Conservation (phyloP, 1,140 invertebrate genomes). For the Paralvinella palmiformis region DNA sequence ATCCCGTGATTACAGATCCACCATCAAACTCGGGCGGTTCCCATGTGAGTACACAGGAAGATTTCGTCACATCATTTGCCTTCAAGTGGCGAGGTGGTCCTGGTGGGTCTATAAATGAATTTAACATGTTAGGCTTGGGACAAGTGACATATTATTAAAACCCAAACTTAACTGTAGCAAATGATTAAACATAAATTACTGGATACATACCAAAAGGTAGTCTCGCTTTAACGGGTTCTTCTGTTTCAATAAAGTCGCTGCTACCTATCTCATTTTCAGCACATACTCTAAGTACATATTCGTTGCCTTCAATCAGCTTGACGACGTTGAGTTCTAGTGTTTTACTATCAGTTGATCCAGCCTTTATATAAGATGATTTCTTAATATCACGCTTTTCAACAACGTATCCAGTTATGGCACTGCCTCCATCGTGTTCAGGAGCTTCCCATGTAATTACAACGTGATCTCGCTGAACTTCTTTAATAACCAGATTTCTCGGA, state of each 20-base stretch:
- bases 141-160: neutral
- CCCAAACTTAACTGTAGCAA: neutral
- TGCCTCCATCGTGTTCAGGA: slow-evolving; percentile 86
- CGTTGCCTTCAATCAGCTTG: slow-evolving; percentile 80
- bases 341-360: slow-evolving; percentile 28
- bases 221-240: slow-evolving; percentile 81
- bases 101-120: no score
- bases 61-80: slow-evolving; percentile 83
- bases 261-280: slow-evolving; percentile 68
- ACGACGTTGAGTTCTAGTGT: slow-evolving; percentile 54
- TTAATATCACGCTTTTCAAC: slow-evolving; percentile 69
- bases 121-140: slow-evolving; percentile 63
- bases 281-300: slow-evolving; percentile 83
- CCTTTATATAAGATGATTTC: slow-evolving; percentile 34
- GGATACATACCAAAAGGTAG: slow-evolving; percentile 78
- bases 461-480: slow-evolving; percentile 86
- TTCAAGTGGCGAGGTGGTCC: slow-evolving; percentile 80
- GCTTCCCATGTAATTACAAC: slow-evolving; percentile 90
- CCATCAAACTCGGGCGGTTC: slow-evolving; percentile 65
- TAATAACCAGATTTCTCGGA: slow-evolving; percentile 66
- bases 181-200: neutral
- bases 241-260: slow-evolving; percentile 11
- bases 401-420: slow-evolving; percentile 92
- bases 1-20: slow-evolving; percentile 82
- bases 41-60: slow-evolving; percentile 87